A percentile compares a stretch with the other conserved stretches of the same genome.
These are phyloP conservation scores for Melanogrammus aeglefinus DNA, from an alignment of 2,797 vertebrate genomes.

Conservation along the genomic window DNA sequence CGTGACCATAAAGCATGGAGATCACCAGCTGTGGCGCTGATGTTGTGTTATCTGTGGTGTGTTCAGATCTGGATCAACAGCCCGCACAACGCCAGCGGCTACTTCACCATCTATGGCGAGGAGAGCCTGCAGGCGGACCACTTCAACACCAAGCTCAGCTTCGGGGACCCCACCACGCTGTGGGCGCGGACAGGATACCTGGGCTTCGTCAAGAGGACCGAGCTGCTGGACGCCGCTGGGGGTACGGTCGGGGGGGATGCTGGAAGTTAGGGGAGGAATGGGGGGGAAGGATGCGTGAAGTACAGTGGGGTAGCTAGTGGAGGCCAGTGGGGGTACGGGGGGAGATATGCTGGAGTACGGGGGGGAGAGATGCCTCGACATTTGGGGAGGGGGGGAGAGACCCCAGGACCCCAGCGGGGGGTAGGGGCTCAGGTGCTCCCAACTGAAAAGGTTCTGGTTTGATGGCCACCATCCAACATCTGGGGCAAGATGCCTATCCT, in stretches of 20 bases:
- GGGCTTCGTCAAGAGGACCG: constrained; percentile 93
- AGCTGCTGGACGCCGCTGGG: constrained; percentile 91
- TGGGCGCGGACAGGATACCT: constrained; percentile 96
- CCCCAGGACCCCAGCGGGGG: no score
- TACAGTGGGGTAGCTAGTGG: background rate
- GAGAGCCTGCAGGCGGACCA: constrained; percentile 95
- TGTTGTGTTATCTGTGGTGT: background rate
- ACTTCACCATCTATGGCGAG: constrained; percentile 96
- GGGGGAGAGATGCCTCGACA: no score
- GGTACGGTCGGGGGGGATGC: constrained; percentile 65
- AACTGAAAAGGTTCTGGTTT: no score
- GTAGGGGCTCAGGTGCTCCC: no score
- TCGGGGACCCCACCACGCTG: constrained; percentile 91
- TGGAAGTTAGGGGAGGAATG: background rate
- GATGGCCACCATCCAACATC: no score
- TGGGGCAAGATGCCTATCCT: no score
- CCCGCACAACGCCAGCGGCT: constrained; percentile 92
- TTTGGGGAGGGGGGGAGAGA: no score
- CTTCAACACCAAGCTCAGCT: constrained; percentile 96
- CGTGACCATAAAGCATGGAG: no score
- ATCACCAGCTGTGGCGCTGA: no score
- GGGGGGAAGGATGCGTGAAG: background rate
- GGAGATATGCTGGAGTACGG: no score
- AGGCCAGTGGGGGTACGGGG: no score
- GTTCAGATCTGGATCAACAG: constrained; percentile 94